These are phyloP conservation scores for Heteromormyrus szaboi DNA, from an alignment of 2,797 vertebrate species.

Conservation along the genomic window DNA sequence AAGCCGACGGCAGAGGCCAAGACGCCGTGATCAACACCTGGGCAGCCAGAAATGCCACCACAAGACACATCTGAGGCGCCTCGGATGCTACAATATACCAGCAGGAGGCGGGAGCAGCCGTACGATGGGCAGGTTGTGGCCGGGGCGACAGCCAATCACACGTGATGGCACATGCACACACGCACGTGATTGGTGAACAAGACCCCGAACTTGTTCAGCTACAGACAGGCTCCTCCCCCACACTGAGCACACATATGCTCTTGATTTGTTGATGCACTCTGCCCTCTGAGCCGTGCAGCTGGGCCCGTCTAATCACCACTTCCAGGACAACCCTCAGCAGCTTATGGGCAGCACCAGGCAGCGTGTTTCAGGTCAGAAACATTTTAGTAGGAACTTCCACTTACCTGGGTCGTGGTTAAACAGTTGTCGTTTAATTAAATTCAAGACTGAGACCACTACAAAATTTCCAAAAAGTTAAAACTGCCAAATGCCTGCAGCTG, in stretches of 20 bases:
- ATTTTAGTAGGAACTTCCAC: neutral
- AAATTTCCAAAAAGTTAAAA: neutral
- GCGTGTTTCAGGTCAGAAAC: neutral
- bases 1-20: conserved; percentile 3
- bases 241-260: neutral
- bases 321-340: neutral
- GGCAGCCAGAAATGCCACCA: neutral
- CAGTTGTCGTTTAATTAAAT: neutral
- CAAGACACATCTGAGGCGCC: neutral
- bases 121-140: neutral
- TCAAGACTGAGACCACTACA: neutral
- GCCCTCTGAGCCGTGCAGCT: neutral
- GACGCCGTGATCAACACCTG: neutral
- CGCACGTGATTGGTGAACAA: neutral
- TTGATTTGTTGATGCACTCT: neutral
- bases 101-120: neutral
- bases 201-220: neutral
- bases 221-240: neutral
- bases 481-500: neutral
- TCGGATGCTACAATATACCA: too few species aligned
- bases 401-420: neutral
- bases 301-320: neutral
- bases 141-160: neutral
- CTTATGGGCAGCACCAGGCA: neutral
- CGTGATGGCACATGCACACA: neutral